Evolutionary conservation across 2,888 invertebrate genomes (phyloP), one percentile per base, ranked within the genome.

Genomic region (Strigamia crassipes): DNA sequence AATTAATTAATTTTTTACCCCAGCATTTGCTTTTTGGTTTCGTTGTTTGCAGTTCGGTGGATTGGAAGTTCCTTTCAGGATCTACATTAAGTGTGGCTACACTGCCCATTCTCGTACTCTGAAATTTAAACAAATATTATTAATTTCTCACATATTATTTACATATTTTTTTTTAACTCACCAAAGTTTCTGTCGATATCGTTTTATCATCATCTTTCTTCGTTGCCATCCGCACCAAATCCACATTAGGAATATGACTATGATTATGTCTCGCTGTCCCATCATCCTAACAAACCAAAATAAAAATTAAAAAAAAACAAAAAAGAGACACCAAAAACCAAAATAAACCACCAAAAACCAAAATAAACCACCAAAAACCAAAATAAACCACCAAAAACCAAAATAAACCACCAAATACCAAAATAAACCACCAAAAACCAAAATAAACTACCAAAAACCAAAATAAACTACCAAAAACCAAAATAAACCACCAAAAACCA

Each of bases 191-290:
- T 77, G 15, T 73, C 21, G 81, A 81, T n/a, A 81, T 27, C 1
- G 77, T 6, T 23, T 81, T 73, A 21, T 61, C 61, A 66, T 31
- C 18, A 10, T 66, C 61, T 12, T n/a, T 21, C 27, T 81, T 81
- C 15, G 21, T 31, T 9, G 66, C 31, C 34, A 41, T 21, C 42
- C 27, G 12, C n/a, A 41, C 31, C 23, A 81, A 77, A 38, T 77
- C 51, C 27, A 42, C 42, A 21, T 78, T 73, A 31, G 83, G 83
- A 46, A 81, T 83, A 61, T 84, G 84, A 66, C 82, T 84, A 82
- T 85, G 85, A 56, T 82, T 83, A 82, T 86, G 83, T 42, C 83
- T 83, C 31, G 83, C 5, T 1, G 3, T n/a, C 12, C 18, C 38
- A 13, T 38, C 79, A 15, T 27, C 79, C 41, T 78, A 21, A 0